Base-by-base conservation (phyloP, 2,797 vertebrate genomes). In the Iguana delicatissima region DNA sequence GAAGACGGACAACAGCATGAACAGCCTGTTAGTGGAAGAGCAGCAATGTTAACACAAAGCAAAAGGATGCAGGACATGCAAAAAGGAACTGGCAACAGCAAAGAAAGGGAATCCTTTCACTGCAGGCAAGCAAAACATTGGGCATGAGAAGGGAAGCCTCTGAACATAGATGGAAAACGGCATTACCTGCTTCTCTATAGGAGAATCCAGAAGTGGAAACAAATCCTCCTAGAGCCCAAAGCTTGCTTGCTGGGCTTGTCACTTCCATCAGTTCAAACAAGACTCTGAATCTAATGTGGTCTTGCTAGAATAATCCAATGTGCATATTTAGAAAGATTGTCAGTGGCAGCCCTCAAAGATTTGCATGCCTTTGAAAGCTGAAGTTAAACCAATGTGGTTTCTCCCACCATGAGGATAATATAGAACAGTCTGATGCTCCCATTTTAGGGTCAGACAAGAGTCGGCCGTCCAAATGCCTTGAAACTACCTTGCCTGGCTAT, bases 301-400 rank as follows among this genome's bases (percentile, higher is more conserved):
- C 46, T 85, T 73, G 22, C 42, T 55, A 32, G 69, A 85, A 85
- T 85, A 85, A 73, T 24, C 50, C 67, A 85, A 9, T n/a, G 52
- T 50, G 57, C n/a, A 1, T 24, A 5, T 59, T 80, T 72, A 72
- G 64, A n/a, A 55, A 4, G 26, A 52, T 59, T 90, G 64, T 12
- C 35, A 59, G 26, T 59, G 29, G 3, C 32, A 55, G 6, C 62
- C 42, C 22, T 16, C 10, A 46, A 38, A 22, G n/a, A 79, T 69
- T 32, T n/a, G 2, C 38, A 4, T 73, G 46, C 32, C 26, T 82
- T 42, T 42, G 52, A 82, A 62, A 62, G 32, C 32, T 85, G 46
- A 73, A 16, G 26, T 80, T 52, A 46, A 50, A 29, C 29, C 73
- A 84, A 1, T 16, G 20, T 46, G 38, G 64, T 50, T 76, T 50